Percentiles rank a stretch among this genome's conserved stretches.
phyloP scores from a whole-genome alignment of 2,888 invertebrate species.

The Drosophila paranaensis region DNA sequence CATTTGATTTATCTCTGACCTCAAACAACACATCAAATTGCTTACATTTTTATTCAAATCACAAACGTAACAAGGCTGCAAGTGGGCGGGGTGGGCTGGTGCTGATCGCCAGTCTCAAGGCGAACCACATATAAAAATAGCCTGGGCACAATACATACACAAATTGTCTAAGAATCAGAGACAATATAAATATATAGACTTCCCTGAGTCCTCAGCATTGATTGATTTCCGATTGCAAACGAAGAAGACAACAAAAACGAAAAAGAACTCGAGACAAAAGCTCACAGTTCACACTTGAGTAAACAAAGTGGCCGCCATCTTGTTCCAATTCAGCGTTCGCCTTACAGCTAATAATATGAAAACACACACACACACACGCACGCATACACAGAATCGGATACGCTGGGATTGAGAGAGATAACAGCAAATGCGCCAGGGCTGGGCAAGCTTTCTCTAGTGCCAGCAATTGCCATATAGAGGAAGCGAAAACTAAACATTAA shows the following conservation, averaged over 20 bases:
- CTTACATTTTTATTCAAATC: conserved; percentile 65
- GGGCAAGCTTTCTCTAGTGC: conserved; percentile 47
- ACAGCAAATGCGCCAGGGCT: conserved; percentile 25
- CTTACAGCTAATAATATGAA: conserved; percentile 37
- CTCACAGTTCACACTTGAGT: conserved; percentile 48
- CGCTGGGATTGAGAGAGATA: conserved; percentile 52
- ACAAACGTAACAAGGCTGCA: conserved; percentile 50
- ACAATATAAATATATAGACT: conserved; percentile 23
- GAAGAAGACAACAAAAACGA: conserved; percentile 19
- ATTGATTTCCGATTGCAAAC: conserved; percentile 30
- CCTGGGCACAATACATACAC: conserved; percentile 17
- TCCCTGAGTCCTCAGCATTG: conserved; percentile 20
- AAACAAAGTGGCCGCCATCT: conserved; percentile 57
- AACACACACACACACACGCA: conserved; percentile 19
- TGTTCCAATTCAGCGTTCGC: conserved; percentile 56
- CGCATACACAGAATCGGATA: conserved; percentile 18
- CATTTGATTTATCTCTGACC: conserved; percentile 48
- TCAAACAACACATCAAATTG: conserved; percentile 33
- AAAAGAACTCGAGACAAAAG: conserved; percentile 31
- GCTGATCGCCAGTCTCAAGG: conserved; percentile 48
- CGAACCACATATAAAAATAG: conserved; percentile 57
- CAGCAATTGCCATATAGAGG: conserved; percentile 6
- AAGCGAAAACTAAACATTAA: conserved; percentile 57
- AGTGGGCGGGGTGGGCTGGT: conserved; percentile 1
- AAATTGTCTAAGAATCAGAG: conserved; percentile 12